phyloP scores from a whole-genome alignment of 2,888 invertebrate species.

The Lepidocyrtoides sp. region DNA sequence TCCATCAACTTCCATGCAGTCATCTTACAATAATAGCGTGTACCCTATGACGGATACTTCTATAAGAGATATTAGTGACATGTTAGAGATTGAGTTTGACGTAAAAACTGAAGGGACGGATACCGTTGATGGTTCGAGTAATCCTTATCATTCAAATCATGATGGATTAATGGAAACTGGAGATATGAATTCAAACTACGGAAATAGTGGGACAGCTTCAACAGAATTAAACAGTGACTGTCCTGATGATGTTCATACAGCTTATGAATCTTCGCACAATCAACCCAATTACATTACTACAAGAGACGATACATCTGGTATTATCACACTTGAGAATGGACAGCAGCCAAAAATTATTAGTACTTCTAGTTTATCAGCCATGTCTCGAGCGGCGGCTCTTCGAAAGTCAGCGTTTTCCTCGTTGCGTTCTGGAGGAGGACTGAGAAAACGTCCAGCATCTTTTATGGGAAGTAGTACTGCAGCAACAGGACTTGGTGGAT shows the following conservation, averaged over 20 bases:
- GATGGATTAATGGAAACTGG: not conserved
- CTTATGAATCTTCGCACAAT: constrained; percentile 18
- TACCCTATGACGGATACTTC: not conserved
- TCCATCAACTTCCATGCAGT: not conserved
- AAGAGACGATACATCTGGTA: not conserved
- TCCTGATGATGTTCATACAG: constrained; percentile 38
- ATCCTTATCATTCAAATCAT: not conserved
- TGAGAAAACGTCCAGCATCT: constrained; percentile 54
- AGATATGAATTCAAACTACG: not conserved
- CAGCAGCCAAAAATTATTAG: constrained; percentile 60
- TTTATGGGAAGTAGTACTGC: not conserved
- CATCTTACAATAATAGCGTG: not conserved
- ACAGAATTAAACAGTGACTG: not conserved
- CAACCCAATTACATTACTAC: not conserved
- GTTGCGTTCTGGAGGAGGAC: not conserved
- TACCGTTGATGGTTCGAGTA: constrained; percentile 8
- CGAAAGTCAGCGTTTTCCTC: constrained; percentile 56
- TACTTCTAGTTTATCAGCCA: constrained; percentile 49
- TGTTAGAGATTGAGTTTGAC: constrained; percentile 62
- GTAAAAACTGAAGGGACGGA: constrained; percentile 28
- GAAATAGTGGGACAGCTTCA: not conserved
- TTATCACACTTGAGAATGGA: not conserved
- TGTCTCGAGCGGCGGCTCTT: constrained; percentile 31
- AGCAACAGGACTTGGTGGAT: not conserved
- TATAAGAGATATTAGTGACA: constrained; percentile 49